A percentile compares a stretch with the other conserved stretches of the same genome.
Conservation (phyloP, 1,140 invertebrate species). For the Myzus persicae region DNA sequence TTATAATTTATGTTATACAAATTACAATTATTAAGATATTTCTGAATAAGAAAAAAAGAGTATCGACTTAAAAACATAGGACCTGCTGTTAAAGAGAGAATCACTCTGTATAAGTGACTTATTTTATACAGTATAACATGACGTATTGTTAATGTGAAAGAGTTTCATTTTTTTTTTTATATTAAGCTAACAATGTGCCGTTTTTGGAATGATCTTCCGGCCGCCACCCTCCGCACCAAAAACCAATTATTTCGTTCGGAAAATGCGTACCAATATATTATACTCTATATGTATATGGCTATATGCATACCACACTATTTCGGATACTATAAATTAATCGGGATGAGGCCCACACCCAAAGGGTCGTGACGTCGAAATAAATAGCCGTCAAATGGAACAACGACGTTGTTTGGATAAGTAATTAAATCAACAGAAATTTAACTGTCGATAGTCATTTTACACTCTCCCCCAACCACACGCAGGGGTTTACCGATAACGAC, state of each 20-base stretch:
- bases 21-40: background rate
- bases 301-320: background rate
- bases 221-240: background rate
- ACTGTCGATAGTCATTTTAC: background rate
- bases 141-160: background rate
- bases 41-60: background rate
- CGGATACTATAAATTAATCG: background rate
- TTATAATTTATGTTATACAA: background rate
- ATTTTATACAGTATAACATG: background rate
- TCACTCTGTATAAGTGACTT: background rate
- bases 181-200: slow-evolving; percentile 1
- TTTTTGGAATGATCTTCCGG: slow-evolving; percentile 26
- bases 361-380: background rate
- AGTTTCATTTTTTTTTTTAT: slow-evolving; percentile 14
- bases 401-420: background rate
- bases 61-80: no score
- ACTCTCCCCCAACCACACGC: background rate
- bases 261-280: background rate
- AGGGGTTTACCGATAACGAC: background rate
- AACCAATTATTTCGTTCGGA: slow-evolving; percentile 35
- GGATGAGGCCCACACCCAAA: background rate
- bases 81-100: background rate
- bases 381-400: background rate
- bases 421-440: slow-evolving; percentile 17
- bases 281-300: background rate